A percentile compares a stretch with the other conserved stretches of the same genome.
These are phyloP conservation scores for Odocoileus virginianus DNA, from an alignment of 2,113 vertebrate genomes.

Conservation along the genomic window DNA sequence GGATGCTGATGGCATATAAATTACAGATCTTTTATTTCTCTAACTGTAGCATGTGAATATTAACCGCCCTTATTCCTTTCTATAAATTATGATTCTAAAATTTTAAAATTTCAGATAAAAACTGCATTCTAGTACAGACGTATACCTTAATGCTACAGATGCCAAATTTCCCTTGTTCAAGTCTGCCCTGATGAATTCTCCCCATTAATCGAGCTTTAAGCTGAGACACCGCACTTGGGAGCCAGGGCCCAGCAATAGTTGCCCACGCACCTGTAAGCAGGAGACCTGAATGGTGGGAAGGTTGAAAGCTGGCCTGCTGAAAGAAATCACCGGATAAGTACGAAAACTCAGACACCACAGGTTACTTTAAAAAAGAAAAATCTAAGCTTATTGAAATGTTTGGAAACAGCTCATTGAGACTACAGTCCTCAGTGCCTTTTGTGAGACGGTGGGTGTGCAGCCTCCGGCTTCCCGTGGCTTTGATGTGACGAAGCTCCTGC, in stretches of 20 bases:
- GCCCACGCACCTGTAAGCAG: neutral
- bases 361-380: neutral
- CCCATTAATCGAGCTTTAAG: neutral
- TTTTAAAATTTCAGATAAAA: neutral
- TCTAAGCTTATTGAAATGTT: neutral
- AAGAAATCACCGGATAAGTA: neutral
- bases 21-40: neutral
- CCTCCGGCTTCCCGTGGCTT: neutral
- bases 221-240: neutral
- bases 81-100: neutral
- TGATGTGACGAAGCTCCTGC: neutral
- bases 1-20: neutral
- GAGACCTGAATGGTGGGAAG: neutral
- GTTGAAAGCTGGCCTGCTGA: neutral
- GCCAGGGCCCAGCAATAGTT: neutral
- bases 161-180: neutral
- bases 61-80: neutral
- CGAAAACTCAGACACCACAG: neutral
- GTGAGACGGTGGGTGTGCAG: neutral
- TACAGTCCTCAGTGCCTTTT: conserved; percentile 54
- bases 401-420: neutral
- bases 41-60: conserved; percentile 4
- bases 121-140: neutral
- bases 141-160: conserved; percentile 18
- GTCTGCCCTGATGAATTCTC: neutral